Evolutionary conservation across 2,888 invertebrate genomes (phyloP).

Genomic region (Piscicola geometra): DNA sequence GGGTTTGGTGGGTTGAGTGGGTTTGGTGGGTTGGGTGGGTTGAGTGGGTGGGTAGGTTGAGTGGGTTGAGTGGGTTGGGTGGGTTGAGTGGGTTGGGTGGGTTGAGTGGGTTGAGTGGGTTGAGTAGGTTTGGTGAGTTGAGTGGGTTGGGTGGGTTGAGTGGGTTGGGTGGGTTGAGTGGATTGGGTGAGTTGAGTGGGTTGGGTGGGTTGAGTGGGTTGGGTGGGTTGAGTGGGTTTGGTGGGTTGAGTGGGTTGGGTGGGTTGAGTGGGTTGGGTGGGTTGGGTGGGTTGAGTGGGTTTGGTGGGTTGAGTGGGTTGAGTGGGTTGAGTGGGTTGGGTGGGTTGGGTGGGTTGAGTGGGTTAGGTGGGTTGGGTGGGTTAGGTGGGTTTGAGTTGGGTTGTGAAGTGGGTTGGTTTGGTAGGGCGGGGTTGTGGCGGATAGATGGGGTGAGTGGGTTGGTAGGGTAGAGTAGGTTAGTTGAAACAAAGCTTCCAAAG

Average conservation of each 20-base stretch:
- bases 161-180: neutral
- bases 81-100: neutral
- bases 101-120: neutral
- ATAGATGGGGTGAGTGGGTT: too few relatives aligned
- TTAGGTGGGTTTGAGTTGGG: neutral
- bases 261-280: neutral
- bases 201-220: neutral
- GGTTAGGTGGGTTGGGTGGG: neutral
- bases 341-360: neutral
- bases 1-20: neutral
- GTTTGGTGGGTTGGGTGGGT: neutral
- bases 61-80: neutral
- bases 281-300: conserved; percentile 40
- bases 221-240: neutral
- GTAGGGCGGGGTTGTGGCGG: too few relatives aligned
- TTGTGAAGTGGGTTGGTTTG: too few relatives aligned
- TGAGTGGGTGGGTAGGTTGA: conserved; percentile 40
- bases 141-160: neutral
- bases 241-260: neutral
- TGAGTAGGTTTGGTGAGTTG: conserved; percentile 40
- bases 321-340: neutral
- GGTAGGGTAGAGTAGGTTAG: too few relatives aligned
- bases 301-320: neutral
- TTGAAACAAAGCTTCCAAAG: too few relatives aligned
- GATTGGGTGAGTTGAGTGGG: conserved; percentile 39